Evolutionary conservation across 2,888 invertebrate genomes (phyloP).

Genomic region (Drosophila nr. medialis): DNA sequence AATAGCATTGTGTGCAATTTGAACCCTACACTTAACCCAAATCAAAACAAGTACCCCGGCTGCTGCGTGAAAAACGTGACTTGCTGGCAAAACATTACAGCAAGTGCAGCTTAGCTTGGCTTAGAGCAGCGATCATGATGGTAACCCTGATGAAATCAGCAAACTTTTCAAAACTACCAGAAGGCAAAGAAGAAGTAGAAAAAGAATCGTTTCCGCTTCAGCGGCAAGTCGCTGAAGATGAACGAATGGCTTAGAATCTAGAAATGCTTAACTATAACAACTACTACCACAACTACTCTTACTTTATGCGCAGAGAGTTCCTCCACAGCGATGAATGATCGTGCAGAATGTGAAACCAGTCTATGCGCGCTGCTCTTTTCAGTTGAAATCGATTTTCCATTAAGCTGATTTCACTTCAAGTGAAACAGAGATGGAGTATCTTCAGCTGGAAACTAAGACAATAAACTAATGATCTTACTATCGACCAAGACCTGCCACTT

Average conservation of each 20-base stretch:
- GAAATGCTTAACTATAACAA: conserved; percentile 14
- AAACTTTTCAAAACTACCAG: conserved; percentile 21
- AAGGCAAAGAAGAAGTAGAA: conserved; percentile 1
- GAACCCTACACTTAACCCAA: conserved; percentile 74
- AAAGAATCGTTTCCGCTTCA: conserved; percentile 72
- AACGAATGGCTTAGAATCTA: conserved; percentile 74
- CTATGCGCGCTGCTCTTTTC: conserved; percentile 52
- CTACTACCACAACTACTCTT: background rate
- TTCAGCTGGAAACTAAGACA: conserved; percentile 19
- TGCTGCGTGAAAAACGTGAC: conserved; percentile 65
- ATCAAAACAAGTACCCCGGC: conserved; percentile 58
- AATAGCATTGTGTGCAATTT: conserved; percentile 40
- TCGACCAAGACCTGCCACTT: conserved; percentile 6
- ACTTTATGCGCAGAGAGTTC: conserved; percentile 11
- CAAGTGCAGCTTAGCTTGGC: conserved; percentile 47
- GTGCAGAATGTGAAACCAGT: conserved; percentile 65
- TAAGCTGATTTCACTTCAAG: conserved; percentile 75
- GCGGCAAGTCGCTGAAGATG: conserved; percentile 70
- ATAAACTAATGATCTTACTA: conserved; percentile 50
- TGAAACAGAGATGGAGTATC: conserved; percentile 26
- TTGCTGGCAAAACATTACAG: conserved; percentile 22
- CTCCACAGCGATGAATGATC: conserved; percentile 41
- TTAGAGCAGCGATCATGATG: conserved; percentile 30
- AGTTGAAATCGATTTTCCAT: conserved; percentile 75
- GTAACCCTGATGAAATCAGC: conserved; percentile 42